phyloP scores from a whole-genome alignment of 23 tunicate genomes.

The Aplidium turbinatum region DNA sequence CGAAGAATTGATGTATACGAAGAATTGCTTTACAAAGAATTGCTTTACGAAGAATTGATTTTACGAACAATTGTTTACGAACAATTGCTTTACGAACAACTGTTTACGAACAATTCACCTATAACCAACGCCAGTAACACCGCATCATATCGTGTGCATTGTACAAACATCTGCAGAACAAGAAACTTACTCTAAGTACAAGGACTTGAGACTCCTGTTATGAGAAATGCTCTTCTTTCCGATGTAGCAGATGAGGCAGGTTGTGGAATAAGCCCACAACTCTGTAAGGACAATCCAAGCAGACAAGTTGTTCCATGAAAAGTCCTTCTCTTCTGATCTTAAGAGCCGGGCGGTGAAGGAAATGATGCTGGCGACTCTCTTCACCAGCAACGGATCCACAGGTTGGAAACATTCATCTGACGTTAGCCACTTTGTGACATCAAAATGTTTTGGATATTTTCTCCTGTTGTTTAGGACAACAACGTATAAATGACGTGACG shows the following conservation, averaged over 20 bases:
- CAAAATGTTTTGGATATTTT: conserved; percentile 49
- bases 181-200: conserved; percentile 45
- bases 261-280: conserved; percentile 81
- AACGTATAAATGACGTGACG: too few species aligned
- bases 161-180: too few species aligned
- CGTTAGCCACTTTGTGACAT: conserved; percentile 55
- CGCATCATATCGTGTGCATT: too few species aligned
- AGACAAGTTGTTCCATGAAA: conserved; percentile 69
- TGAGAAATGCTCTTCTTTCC: background rate
- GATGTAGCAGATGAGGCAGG: conserved; percentile 39
- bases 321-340: conserved; percentile 59
- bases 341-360: conserved; percentile 84
- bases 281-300: conserved; percentile 89
- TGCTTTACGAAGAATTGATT: too few species aligned
- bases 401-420: conserved; percentile 70
- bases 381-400: conserved; percentile 70
- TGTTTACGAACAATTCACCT: too few species aligned
- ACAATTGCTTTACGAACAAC: too few species aligned
- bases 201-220: conserved; percentile 33
- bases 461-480: conserved; percentile 6
- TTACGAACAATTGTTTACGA: too few species aligned
- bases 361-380: conserved; percentile 64
- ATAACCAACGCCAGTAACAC: too few species aligned
- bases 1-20: too few species aligned
- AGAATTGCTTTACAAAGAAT: too few species aligned